phyloP scores from a whole-genome alignment of 1,140 invertebrate genomes.

The Drosophila novamexicana region DNA sequence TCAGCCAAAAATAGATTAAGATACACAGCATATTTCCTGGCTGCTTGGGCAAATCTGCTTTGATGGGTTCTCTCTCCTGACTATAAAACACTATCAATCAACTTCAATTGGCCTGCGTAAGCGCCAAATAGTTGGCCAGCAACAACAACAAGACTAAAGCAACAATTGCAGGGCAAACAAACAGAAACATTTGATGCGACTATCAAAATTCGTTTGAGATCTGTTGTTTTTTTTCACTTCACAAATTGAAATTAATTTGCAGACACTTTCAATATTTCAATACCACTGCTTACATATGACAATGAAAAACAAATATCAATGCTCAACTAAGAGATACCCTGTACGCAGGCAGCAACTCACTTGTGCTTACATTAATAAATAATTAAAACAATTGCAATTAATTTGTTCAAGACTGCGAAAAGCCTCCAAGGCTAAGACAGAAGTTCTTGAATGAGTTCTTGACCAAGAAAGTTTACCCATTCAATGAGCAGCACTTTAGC shows the following conservation, averaged over 20 bases:
- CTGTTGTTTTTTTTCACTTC: slow-evolving; percentile 22
- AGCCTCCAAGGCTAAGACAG: too few species aligned
- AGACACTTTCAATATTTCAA: slow-evolving; percentile 76
- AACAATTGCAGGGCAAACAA: slow-evolving; percentile 59
- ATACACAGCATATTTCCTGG: neutral
- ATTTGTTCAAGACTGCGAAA: too few species aligned
- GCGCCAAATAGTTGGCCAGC: slow-evolving; percentile 71
- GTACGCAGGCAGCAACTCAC: neutral
- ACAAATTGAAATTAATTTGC: slow-evolving; percentile 81
- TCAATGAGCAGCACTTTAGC: neutral
- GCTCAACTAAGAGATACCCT: slow-evolving; percentile 3
- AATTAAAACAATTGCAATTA: too few species aligned
- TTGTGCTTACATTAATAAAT: neutral
- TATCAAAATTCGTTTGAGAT: slow-evolving; percentile 59
- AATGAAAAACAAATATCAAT: neutral
- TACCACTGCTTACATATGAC: slow-evolving; percentile 41
- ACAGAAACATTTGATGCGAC: slow-evolving; percentile 46
- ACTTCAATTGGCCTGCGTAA: slow-evolving; percentile 75
- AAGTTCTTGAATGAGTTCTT: too few species aligned
- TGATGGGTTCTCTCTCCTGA: slow-evolving; percentile 5
- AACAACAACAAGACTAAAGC: slow-evolving; percentile 27
- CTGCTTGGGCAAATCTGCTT: slow-evolving; percentile 11
- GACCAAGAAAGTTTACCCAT: too few species aligned
- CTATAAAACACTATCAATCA: slow-evolving; percentile 64
- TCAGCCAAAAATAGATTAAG: slow-evolving; percentile 15